Base-by-base conservation (phyloP, 2,113 vertebrate genomes). In the Hirundichthys speculiger region DNA sequence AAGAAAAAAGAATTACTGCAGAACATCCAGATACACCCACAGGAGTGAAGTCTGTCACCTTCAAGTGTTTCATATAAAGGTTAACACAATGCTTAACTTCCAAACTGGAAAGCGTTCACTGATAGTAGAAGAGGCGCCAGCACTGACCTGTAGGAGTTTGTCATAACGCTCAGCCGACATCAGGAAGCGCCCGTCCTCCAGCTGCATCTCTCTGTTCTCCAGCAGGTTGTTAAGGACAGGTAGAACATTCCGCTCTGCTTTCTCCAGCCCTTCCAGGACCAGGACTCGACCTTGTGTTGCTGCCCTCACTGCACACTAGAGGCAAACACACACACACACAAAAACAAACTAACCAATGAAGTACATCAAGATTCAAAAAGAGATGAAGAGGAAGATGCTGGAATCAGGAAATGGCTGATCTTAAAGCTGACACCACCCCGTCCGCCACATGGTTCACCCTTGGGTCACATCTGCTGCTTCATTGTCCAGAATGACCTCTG, bases 141-240 rank as follows among this genome's bases (percentile, higher is more conserved):
- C 40, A 18, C 75, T 67, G 86, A 99, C 98, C 93, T 95, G 89
- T 52, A 99, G 86, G 77, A 99, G 94, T 77, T 96, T 97, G 92
- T 99, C 96, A 0, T 98, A 99, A 47, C 96, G 96, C 68, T 96
- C 94, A 0, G 96, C 91, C 30, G 97, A 93, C 95, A 98, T 96
- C 1, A 99, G 94, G 83, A 98, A 99, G 34, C 96, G 96, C 13
- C 98, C 98, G 11, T 99, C 98, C 83, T 99, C 97, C 59, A 99
- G 94, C 59, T 99, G 97, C 96, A 99, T 98, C 88, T 99, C 97
- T 52, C 98, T 87, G 0, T 99, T 99, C 86, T 99, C 98, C 85
- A 99, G 87, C 70, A 99, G 91, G 88, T 99, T 99, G 90, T 99
- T 99, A 43, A 99, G 90, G 20, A 99, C 94, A 0, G 98, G 98